Conservation (phyloP, 2,113 vertebrate species). For the Peromyscus californicus region DNA sequence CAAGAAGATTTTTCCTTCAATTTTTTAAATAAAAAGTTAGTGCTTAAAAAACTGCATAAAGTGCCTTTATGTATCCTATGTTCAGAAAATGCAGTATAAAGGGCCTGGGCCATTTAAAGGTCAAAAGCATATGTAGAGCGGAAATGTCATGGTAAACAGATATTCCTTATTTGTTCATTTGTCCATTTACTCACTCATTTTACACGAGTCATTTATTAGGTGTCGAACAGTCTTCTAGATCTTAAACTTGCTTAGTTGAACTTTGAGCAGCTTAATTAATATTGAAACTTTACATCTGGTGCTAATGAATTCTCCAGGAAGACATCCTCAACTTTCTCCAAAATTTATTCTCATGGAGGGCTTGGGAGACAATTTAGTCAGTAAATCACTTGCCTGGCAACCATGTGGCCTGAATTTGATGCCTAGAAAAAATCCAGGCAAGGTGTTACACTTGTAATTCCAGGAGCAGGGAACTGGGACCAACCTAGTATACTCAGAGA, state of each 20-base stretch:
- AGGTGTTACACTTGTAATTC: background rate
- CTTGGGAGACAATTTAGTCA: background rate
- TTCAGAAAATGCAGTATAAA: constrained; percentile 13
- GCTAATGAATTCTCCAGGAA: constrained; percentile 28
- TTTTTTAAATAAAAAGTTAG: constrained; percentile 11
- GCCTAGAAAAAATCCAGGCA: no score
- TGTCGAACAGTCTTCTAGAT: background rate
- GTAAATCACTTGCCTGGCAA: background rate
- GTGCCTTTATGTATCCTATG: background rate
- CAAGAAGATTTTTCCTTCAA: background rate
- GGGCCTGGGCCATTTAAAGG: background rate
- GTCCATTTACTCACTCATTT: background rate
- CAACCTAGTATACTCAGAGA: background rate
- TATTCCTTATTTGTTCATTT: background rate
- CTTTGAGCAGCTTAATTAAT: constrained; percentile 54
- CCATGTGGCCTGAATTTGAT: no score
- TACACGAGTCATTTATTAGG: constrained; percentile 2
- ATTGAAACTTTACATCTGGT: constrained; percentile 21
- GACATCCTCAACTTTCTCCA: background rate
- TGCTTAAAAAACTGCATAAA: constrained; percentile 1
- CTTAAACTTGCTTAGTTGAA: constrained; percentile 32
- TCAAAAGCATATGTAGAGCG: background rate
- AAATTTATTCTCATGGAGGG: background rate
- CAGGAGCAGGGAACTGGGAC: background rate
- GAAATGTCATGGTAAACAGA: constrained; percentile 20